Conservation (phyloP, 2,888 invertebrate species). For the Agonopterix heracliana region DNA sequence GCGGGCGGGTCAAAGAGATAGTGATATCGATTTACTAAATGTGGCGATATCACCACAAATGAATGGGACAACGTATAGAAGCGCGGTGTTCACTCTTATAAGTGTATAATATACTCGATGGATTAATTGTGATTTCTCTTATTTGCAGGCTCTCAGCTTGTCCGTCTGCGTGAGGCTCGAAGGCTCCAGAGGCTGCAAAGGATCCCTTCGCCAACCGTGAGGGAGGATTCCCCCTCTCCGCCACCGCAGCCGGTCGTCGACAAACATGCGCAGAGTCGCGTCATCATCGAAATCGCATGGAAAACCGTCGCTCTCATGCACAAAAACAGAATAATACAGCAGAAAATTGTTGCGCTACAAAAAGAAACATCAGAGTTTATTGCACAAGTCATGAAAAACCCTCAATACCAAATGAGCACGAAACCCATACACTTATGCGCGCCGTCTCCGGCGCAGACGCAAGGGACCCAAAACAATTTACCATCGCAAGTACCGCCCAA, state of each 20-base stretch:
- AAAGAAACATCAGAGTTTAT: conserved; percentile 79
- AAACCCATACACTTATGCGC: conserved; percentile 42
- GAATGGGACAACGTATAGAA: too few relatives aligned
- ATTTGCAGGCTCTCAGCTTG: conserved; percentile 51
- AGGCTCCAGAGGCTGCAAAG: conserved; percentile 35
- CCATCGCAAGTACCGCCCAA: too few relatives aligned
- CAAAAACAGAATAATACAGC: conserved; percentile 77
- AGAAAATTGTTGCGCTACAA: conserved; percentile 76
- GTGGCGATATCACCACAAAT: too few relatives aligned
- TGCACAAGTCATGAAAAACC: conserved; percentile 75
- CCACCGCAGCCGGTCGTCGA: conserved; percentile 26
- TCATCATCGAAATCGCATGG: conserved; percentile 78
- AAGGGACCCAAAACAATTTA: conserved; percentile 6
- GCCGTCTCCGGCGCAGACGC: conserved; percentile 1
- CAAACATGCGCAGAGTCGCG: conserved; percentile 54
- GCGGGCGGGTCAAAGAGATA: too few relatives aligned
- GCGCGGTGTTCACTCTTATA: too few relatives aligned
- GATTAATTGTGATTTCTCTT: background rate
- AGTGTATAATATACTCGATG: too few relatives aligned
- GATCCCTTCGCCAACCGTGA: background rate
- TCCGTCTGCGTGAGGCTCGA: conserved; percentile 53
- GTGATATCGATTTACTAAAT: too few relatives aligned
- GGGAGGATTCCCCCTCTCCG: conserved; percentile 1
- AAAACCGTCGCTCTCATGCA: conserved; percentile 79
- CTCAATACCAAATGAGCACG: conserved; percentile 46